Base-by-base conservation (phyloP, 1,140 invertebrate genomes). In the Pollicipes pollicipes region DNA sequence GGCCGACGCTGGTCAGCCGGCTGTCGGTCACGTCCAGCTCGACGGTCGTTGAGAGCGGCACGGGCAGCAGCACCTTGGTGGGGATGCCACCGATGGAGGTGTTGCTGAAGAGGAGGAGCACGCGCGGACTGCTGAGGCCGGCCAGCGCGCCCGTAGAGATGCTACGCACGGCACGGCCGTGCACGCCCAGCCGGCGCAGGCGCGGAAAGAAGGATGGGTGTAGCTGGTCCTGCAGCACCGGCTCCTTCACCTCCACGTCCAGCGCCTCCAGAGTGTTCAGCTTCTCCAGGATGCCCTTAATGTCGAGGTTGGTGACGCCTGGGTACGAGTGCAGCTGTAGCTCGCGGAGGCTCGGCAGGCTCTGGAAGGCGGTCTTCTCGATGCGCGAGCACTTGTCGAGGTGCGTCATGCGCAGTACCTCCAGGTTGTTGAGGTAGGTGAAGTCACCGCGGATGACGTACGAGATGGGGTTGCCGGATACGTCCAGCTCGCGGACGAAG, bases 231-330 rank as follows among this genome's bases (percentile, higher is more conserved):
- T 90, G 87, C 67, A 94, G 85, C 67, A 85, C 85, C 0, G 86
- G 80, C 76, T 94, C 91, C 78, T 93, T 94, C 0, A 93, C 85
- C 81, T 95, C 93, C 68, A 94, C 86, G 74, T 92, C 88, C 3
- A 94, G 78, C 66, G 80, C 82, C 73, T 81, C 78, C 16, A 82
- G 72, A 24, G 77, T 76, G 24, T 76, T 71, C 30, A 81, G 72
- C 35, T 74, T 72, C 26, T 88, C 85, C 6, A 93, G 78, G 35
- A 92, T 84, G 13, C 90, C 90, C 75, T 89, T 86, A 0, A 91
- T 83, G 79, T 94, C 90, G 67, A 94, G 83, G 76, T 91, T 91
- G 0, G 90, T 89, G 6, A 94, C 75, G 75, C 86, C 84, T 0
- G 89, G 89, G 78, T 88, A 90, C 71, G 86, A 85, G 76, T 88